Evolutionary conservation across 2,888 invertebrate genomes (phyloP).

Genomic region (Caenorhabditis sulstoni): DNA sequence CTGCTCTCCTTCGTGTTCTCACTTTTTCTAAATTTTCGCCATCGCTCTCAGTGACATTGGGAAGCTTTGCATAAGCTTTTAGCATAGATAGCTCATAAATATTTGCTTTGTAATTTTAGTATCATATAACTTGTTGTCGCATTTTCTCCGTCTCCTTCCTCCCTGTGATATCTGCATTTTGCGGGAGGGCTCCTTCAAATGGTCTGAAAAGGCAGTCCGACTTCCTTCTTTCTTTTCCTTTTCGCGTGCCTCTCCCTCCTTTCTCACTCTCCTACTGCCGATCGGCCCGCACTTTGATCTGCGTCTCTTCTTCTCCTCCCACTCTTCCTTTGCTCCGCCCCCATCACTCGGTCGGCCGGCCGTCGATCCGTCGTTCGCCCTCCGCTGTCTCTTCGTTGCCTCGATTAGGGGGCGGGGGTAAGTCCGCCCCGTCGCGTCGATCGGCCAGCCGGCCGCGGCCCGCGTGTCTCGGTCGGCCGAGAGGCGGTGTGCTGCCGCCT

Average conservation of each 20-base stretch:
- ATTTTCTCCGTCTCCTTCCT: neutral
- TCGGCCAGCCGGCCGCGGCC: constrained; percentile 39
- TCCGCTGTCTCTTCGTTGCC: constrained; percentile 55
- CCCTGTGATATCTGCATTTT: neutral
- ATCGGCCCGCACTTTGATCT: constrained; percentile 37
- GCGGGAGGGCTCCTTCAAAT: constrained; percentile 3
- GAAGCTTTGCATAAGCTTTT: constrained; percentile 14
- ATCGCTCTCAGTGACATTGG: no score
- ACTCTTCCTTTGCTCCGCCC: constrained; percentile 37
- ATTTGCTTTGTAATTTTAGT: constrained; percentile 20
- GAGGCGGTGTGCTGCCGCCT: constrained; percentile 34
- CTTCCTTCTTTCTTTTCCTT: constrained; percentile 14
- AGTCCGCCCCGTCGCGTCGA: constrained; percentile 50
- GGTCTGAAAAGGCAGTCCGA: constrained; percentile 28
- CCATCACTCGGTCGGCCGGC: constrained; percentile 45
- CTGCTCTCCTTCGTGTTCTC: no score
- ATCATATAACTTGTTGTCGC: constrained; percentile 16
- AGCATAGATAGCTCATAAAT: constrained; percentile 12
- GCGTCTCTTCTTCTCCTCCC: constrained; percentile 43
- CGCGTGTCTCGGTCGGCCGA: constrained; percentile 48
- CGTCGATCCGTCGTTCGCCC: constrained; percentile 56
- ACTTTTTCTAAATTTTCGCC: no score
- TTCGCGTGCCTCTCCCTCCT: no score
- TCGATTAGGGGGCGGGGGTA: constrained; percentile 54
- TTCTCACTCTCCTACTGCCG: constrained; percentile 18